Conservation (phyloP, 2,797 vertebrate species). For the Morus bassanus region DNA sequence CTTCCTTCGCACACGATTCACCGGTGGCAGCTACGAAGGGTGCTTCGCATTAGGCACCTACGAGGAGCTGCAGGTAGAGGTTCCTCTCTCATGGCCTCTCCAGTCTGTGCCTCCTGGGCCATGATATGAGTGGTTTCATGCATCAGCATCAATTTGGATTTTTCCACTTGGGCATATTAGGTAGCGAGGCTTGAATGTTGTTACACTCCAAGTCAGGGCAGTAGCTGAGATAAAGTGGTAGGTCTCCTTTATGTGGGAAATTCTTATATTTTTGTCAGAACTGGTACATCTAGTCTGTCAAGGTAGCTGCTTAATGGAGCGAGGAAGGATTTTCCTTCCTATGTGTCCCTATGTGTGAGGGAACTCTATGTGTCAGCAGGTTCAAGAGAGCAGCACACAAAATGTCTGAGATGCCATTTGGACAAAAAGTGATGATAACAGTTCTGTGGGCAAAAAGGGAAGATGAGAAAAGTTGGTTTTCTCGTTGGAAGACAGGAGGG, state of each 20-base stretch:
- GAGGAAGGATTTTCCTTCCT: neutral
- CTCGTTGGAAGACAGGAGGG: neutral
- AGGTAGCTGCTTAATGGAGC: neutral
- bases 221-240: neutral
- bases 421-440: neutral
- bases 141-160: neutral
- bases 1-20: neutral
- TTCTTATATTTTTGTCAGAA: neutral
- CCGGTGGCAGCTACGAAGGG: neutral
- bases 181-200: conserved; percentile 8
- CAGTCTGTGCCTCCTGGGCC: neutral
- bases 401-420: neutral
- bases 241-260: neutral
- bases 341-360: accelerated
- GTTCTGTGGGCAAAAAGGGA: neutral
- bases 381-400: neutral
- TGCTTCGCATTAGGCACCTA: neutral
- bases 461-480: neutral
- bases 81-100: neutral
- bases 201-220: neutral
- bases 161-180: neutral
- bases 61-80: neutral
- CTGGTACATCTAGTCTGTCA: neutral
- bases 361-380: neutral
- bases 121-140: neutral